Base-by-base conservation (phyloP, 1,140 invertebrate species). In the Rhagoletis pomonella region DNA sequence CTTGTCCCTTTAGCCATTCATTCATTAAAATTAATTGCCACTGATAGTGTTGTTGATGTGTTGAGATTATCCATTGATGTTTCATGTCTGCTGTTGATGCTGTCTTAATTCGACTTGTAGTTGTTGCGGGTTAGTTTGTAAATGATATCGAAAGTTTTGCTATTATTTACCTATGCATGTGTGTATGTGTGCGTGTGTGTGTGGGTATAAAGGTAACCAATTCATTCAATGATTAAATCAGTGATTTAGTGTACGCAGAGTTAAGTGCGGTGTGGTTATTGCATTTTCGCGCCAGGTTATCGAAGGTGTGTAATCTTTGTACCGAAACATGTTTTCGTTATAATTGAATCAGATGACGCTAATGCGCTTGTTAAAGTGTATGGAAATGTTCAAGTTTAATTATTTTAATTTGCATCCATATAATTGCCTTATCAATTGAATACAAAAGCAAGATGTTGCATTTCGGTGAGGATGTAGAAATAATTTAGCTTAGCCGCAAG, bases 31-130 rank as follows among this genome's bases (percentile, higher is more conserved):
- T 81, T 81, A 81, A 81, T 81, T 81, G 73, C 47, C 73, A 47
- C 73, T 81, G 47, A 81, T 81, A 81, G n/a, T 81, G 44, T 55
- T 81, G 73, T 81, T 81, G 44, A 81, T 47, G 73, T 10, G 47
- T 81, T 50, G 47, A 58, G 50, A 81, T 81, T 81, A 81, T 81
- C 47, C 73, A 81, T 81, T n/a, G 73, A 81, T 55, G 47, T 29
- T 81, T 81, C 44, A 81, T 81, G 47, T 55, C 55, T 50, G 47
- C 17, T 81, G 73, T 81, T 81, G 47, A 81, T 58, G 47, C 47
- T 81, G 17, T 58, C 47, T 29, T 81, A 55, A 81, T 81, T 44
- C 17, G 50, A 29, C 47, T 81, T 55, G 55, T 29, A 58, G 44
- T 55, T 29, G 73, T 12, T 50, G 42, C 7, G 14, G 47, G 14